These are phyloP conservation scores for Drosophila mimetica DNA, from an alignment of 2,888 invertebrate species.

Conservation along the genomic window DNA sequence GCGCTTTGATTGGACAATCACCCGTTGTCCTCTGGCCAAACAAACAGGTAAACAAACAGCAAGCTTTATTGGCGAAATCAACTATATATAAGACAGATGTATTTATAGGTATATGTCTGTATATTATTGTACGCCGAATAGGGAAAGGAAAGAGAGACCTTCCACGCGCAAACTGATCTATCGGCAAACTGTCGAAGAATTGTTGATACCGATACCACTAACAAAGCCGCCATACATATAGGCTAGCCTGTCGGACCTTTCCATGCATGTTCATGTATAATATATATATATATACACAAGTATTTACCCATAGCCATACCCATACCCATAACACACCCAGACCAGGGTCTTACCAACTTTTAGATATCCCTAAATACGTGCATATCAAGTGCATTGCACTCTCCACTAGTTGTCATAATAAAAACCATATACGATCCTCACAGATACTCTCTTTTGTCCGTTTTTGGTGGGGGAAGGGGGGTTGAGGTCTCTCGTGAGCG, in stretches of 20 bases:
- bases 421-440: slow-evolving; percentile 1
- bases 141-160: slow-evolving; percentile 60
- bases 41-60: slow-evolving; percentile 15
- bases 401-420: slow-evolving; percentile 10
- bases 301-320: slow-evolving; percentile 9
- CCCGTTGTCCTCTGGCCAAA: slow-evolving; percentile 27
- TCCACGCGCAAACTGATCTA: slow-evolving; percentile 78
- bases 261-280: slow-evolving; percentile 12
- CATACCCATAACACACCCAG: slow-evolving; percentile 7
- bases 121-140: slow-evolving; percentile 5
- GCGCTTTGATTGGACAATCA: slow-evolving; percentile 6
- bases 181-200: slow-evolving; percentile 81
- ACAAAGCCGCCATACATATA: slow-evolving; percentile 40
- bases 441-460: not conserved
- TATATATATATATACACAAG: not conserved
- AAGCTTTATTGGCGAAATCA: slow-evolving; percentile 4
- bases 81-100: slow-evolving; percentile 11
- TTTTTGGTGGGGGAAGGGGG: not conserved
- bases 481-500: slow-evolving; percentile 1
- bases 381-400: slow-evolving; percentile 23
- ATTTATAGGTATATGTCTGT: not conserved
- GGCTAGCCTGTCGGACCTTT: slow-evolving; percentile 11
- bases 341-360: slow-evolving; percentile 15
- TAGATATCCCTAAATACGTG: slow-evolving; percentile 34
- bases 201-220: slow-evolving; percentile 69